These are phyloP conservation scores for Eristalis arbustorum DNA, from an alignment of 2,888 invertebrate species.

Conservation along the genomic window DNA sequence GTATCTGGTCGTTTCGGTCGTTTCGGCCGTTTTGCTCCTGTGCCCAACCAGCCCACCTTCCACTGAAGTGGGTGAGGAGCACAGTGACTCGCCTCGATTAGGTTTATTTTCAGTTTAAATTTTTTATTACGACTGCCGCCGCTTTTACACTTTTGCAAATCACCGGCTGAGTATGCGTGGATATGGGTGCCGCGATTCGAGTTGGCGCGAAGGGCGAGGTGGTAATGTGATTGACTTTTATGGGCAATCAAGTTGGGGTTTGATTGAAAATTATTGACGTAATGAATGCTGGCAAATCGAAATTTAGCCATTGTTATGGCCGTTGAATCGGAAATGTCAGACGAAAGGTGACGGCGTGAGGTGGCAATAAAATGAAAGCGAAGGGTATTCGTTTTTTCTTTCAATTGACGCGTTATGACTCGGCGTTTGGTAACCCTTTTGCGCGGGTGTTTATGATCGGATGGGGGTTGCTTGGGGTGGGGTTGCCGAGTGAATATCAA, in stretches of 20 bases:
- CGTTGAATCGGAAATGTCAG: not conserved
- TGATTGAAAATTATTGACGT: constrained; percentile 66
- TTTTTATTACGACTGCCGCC: constrained; percentile 51
- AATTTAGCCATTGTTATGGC: constrained; percentile 42
- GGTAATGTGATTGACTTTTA: constrained; percentile 67
- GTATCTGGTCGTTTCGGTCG: constrained; percentile 14
- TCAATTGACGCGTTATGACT: constrained; percentile 9
- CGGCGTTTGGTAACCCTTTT: not conserved
- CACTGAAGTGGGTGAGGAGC: constrained; percentile 14
- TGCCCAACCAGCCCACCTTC: no score
- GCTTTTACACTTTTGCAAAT: constrained; percentile 48
- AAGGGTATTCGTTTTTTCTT: not conserved
- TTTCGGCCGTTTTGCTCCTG: not conserved
- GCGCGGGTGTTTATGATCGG: not conserved
- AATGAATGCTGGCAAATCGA: constrained; percentile 45
- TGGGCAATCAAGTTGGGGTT: constrained; percentile 66
- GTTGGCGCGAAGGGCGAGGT: not conserved
- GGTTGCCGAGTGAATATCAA: no score
- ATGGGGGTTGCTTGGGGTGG: no score
- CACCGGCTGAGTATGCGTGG: constrained; percentile 4
- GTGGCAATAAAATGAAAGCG: constrained; percentile 16
- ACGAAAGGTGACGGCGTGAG: not conserved
- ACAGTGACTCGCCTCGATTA: constrained; percentile 51
- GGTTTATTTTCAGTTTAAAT: constrained; percentile 68
- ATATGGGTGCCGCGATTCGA: constrained; percentile 2